phyloP scores from a whole-genome alignment of 2,888 invertebrate species.

The Aphidius colemani region DNA sequence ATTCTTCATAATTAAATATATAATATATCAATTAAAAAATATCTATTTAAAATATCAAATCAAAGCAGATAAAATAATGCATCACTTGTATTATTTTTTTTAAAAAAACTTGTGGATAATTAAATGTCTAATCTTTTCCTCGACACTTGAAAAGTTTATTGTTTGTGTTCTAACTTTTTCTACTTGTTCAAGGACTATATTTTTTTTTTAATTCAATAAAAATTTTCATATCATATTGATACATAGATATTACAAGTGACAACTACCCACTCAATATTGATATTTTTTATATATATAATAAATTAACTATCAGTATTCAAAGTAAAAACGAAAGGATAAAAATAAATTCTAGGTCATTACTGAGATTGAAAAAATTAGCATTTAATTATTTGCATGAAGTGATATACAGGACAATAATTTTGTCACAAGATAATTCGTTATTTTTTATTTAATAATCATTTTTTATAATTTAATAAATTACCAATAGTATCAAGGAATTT shows the following conservation, averaged over 20 bases:
- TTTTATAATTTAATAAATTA: not conserved
- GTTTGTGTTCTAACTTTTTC: constrained; percentile 26
- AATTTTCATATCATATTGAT: too few relatives aligned
- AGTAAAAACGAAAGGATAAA: not conserved
- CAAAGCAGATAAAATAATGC: too few relatives aligned
- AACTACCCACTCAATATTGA: not conserved
- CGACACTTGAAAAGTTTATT: constrained; percentile 1
- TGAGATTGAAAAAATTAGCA: not conserved
- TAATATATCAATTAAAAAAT: too few relatives aligned
- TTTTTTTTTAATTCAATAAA: constrained; percentile 6
- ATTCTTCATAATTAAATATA: too few relatives aligned
- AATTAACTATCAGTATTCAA: not conserved
- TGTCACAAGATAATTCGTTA: not conserved
- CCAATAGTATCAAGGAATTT: not conserved
- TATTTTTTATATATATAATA: not conserved
- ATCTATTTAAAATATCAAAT: too few relatives aligned
- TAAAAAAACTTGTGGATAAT: not conserved
- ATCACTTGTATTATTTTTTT: not conserved
- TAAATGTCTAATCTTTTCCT: not conserved
- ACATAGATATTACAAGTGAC: too few relatives aligned
- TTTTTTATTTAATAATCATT: not conserved
- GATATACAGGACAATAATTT: not conserved
- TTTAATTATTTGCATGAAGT: not conserved
- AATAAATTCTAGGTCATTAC: not conserved
- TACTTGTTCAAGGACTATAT: constrained; percentile 23